phyloP scores from a whole-genome alignment of 2,797 vertebrate species.

The Protonibea diacanthus region DNA sequence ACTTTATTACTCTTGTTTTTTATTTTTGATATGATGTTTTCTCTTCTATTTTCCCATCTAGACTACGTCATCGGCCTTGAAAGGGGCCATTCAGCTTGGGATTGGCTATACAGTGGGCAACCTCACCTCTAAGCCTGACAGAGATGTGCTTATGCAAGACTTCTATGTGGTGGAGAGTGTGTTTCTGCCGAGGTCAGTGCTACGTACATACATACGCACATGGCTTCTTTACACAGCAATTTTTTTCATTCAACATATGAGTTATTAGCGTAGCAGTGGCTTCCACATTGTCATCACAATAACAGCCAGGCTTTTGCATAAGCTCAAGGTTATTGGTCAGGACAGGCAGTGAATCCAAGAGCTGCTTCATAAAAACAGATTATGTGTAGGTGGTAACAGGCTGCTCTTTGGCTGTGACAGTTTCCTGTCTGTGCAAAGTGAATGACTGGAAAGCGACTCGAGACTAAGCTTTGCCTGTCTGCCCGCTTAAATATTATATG shows the following conservation, averaged over 20 bases:
- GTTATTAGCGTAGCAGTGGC: conserved; percentile 11
- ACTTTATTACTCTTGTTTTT: neutral
- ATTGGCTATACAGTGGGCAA: conserved; percentile 98
- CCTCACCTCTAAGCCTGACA: conserved; percentile 96
- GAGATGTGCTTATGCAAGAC: conserved; percentile 99
- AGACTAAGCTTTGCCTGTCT: conserved; percentile 17
- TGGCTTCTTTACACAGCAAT: neutral
- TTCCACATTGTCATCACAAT: conserved; percentile 22
- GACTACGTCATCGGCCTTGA: conserved; percentile 97
- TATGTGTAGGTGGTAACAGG: conserved; percentile 50
- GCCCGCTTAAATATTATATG: conserved; percentile 23
- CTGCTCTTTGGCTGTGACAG: conserved; percentile 24
- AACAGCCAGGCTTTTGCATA: conserved; percentile 24
- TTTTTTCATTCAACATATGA: neutral
- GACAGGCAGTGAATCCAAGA: conserved; percentile 45
- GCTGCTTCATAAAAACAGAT: conserved; percentile 44
- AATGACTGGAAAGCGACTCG: conserved; percentile 43
- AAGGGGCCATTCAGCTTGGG: conserved; percentile 97
- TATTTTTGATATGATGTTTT: conserved; percentile 46
- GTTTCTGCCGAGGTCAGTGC: conserved; percentile 94
- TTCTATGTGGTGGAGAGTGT: conserved; percentile 99
- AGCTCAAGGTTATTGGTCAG: conserved; percentile 41
- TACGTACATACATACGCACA: neutral
- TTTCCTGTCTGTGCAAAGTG: conserved; percentile 47
- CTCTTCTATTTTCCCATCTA: conserved; percentile 70